Conservation (phyloP, 2,888 invertebrate species). For the Clepsis dumicolana region DNA sequence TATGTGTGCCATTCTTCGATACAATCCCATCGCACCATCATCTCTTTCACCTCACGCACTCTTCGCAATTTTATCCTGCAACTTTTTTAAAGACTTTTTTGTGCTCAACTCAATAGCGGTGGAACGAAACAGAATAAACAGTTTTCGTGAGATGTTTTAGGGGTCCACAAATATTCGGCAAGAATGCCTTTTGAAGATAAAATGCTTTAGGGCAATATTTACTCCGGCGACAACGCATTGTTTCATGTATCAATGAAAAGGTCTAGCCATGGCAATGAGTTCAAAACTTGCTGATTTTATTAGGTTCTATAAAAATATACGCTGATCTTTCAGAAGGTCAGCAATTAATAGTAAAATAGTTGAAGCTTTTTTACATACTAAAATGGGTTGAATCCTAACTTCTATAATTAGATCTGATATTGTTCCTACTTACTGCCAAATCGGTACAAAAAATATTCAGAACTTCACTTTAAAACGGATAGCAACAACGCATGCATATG, state of each 20-base stretch:
- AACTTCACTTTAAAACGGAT: neutral
- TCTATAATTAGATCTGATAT: no score
- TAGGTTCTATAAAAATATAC: neutral
- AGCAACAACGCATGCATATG: conserved; percentile 1
- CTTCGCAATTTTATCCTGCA: conserved; percentile 54
- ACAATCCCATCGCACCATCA: conserved; percentile 32
- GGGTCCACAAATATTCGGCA: conserved; percentile 50
- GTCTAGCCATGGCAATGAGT: neutral
- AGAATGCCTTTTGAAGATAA: neutral
- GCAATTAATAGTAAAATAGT: no score
- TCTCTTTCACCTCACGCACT: conserved; percentile 52
- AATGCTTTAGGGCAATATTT: neutral
- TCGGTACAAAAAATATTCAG: neutral
- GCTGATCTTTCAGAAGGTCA: no score
- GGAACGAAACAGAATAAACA: conserved; percentile 68
- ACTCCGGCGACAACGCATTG: neutral
- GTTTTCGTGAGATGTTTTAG: conserved; percentile 64
- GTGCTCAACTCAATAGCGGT: conserved; percentile 54
- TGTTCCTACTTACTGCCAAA: no score
- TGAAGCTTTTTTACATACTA: no score
- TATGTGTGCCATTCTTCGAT: conserved; percentile 31
- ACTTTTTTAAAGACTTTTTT: conserved; percentile 58
- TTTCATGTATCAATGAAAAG: neutral
- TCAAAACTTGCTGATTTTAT: neutral
- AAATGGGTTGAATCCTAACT: no score